Evolutionary conservation across 2,888 invertebrate genomes (phyloP), one percentile per base, ranked within the genome.

Genomic region (Heliconius sara): DNA sequence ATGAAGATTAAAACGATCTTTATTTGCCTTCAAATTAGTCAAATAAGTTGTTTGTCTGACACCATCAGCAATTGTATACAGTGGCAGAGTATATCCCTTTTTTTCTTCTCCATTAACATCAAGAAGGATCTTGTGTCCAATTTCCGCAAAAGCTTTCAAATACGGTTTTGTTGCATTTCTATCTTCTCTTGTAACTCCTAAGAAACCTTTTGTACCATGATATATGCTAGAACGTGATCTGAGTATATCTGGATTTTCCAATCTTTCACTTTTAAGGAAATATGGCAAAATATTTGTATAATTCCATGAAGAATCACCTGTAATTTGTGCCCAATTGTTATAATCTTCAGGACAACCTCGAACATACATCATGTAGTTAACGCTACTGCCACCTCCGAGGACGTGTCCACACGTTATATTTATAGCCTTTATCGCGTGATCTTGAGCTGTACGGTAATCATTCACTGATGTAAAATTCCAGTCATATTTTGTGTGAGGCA

Each of bases 1-100:
- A 96, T 96, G 72, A 96, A 93, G 52, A 96, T 96, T 25, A 96
- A 96, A 47, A 86, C 89, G 80, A 12, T 84, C 27, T 77, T 83
- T 86, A 6, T 83, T 79, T 13, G 82, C 79, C 13, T 79, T 57
- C 27, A 87, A 65, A 47, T 84, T 86, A n/a, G 81, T 72, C 22
- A 93, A 87, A 0, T 95, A 89, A 16, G 85, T 83, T 16, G 85
- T 84, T 78, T 85, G 84, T 34, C 86, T 95, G 0, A 96, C 95
- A 1, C 85, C 85, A 2, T 89, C 85, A 60, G 30, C 30, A 82
- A 73, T 89, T 89, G 72, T 85, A 79, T 89, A 30, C 30, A 30
- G 85, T 2, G 91, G 87, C 66, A 91, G 89, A 0, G 92, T 91
- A 75, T 92, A 93, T 12, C 95, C 95, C 19, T 92, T 86, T 82